Percentiles rank a stretch among this genome's conserved stretches.
phyloP scores from a whole-genome alignment of 2,888 invertebrate species.

The Andrena bicolor region DNA sequence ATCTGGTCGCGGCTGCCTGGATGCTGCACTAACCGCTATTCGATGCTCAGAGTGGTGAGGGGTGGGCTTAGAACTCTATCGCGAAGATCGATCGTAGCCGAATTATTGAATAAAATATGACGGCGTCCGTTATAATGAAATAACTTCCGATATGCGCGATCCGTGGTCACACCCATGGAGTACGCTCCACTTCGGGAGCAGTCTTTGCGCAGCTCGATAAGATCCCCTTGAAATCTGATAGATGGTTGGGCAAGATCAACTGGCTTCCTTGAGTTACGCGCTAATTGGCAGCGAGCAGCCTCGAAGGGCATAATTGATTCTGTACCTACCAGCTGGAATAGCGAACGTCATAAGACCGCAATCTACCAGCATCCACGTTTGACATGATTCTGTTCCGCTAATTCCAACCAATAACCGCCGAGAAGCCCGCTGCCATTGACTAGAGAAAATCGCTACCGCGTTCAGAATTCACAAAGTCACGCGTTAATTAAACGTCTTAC shows the following conservation, averaged over 20 bases:
- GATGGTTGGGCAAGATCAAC: background rate
- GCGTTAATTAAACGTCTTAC: too few species aligned
- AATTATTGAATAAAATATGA: constrained; percentile 62
- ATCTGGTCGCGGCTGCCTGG: constrained; percentile 11
- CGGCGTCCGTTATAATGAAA: constrained; percentile 53
- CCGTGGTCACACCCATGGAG: background rate
- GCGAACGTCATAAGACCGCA: too few species aligned
- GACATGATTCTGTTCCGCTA: too few species aligned
- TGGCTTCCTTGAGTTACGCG: constrained; percentile 37
- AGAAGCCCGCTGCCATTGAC: too few species aligned
- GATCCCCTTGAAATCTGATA: constrained; percentile 22
- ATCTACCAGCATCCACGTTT: too few species aligned
- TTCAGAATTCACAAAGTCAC: too few species aligned
- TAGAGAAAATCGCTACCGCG: too few species aligned
- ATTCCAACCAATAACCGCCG: too few species aligned
- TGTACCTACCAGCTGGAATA: too few species aligned
- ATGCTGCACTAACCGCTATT: constrained; percentile 14
- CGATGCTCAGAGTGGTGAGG: constrained; percentile 27
- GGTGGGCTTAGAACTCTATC: constrained; percentile 21
- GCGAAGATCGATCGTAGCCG: constrained; percentile 42
- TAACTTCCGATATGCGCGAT: constrained; percentile 47
- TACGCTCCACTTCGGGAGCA: constrained; percentile 21
- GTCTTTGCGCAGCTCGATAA: constrained; percentile 24
- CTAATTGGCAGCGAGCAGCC: constrained; percentile 1
- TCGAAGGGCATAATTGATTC: too few species aligned